Conservation (phyloP, 2,888 invertebrate species). For the Cyaniris semiargus region DNA sequence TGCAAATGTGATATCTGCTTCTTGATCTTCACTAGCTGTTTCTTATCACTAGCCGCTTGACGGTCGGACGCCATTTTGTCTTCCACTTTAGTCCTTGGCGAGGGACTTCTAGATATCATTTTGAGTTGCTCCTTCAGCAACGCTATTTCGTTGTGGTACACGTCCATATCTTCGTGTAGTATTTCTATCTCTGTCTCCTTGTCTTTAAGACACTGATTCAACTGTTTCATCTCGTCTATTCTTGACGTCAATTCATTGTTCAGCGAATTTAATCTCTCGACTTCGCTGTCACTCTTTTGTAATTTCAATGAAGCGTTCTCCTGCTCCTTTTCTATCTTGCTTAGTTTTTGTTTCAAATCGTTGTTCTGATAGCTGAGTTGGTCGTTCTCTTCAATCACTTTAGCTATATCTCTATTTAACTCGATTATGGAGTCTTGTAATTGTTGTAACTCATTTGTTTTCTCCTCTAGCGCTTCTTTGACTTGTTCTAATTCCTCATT, state of each 20-base stretch:
- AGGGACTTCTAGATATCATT: constrained; percentile 77
- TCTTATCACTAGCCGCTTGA: constrained; percentile 79
- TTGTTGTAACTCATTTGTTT: constrained; percentile 67
- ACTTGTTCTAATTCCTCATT: constrained; percentile 71
- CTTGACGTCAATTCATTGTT: constrained; percentile 66
- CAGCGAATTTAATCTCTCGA: constrained; percentile 61
- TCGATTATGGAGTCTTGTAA: constrained; percentile 63
- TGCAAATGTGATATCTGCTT: constrained; percentile 69
- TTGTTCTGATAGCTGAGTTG: constrained; percentile 60
- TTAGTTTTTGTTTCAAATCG: constrained; percentile 63
- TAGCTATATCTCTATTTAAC: constrained; percentile 61
- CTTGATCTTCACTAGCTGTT: constrained; percentile 78
- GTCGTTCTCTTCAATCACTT: constrained; percentile 67
- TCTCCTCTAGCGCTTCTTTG: constrained; percentile 71
- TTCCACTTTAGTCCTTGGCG: constrained; percentile 81
- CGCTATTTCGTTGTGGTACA: constrained; percentile 75
- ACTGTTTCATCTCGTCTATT: constrained; percentile 65
- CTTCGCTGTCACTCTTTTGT: constrained; percentile 65
- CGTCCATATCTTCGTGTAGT: constrained; percentile 72
- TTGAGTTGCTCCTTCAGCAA: constrained; percentile 70
- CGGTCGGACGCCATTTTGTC: constrained; percentile 68
- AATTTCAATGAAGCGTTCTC: constrained; percentile 67
- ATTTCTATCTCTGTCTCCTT: constrained; percentile 79
- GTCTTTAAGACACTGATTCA: constrained; percentile 72
- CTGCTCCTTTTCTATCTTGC: constrained; percentile 72